phyloP scores from a whole-genome alignment of 2,797 vertebrate species.

The Gallirallus australis region DNA sequence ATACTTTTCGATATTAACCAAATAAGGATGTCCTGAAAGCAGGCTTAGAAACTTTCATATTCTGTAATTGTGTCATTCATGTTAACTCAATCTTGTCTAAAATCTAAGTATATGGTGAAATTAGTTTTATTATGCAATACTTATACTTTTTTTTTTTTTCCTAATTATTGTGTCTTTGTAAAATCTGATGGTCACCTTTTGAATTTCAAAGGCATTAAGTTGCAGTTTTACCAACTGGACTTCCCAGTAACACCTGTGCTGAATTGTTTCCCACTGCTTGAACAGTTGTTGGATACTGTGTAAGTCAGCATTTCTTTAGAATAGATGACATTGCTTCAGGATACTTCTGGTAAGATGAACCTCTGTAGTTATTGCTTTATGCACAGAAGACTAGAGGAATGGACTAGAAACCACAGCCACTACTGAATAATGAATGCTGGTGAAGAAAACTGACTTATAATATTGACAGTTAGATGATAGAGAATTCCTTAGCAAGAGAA shows the following conservation, averaged over 20 bases:
- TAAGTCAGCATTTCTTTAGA: not conserved
- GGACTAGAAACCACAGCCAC: not conserved
- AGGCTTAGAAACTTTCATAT: not conserved
- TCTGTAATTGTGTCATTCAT: not conserved
- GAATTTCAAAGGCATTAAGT: constrained; percentile 2
- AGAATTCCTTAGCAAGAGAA: not conserved
- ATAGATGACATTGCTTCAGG: constrained; percentile 19
- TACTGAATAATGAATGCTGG: not conserved
- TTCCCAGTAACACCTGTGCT: constrained; percentile 17
- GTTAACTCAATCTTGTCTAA: not conserved
- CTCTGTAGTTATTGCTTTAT: not conserved
- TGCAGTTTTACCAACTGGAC: not conserved
- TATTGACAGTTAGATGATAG: not conserved
- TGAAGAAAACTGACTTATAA: not conserved
- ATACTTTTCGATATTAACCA: not conserved
- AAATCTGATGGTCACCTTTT: not conserved
- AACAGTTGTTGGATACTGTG: constrained; percentile 13
- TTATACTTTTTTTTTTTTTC: not conserved
- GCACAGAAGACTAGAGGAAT: not conserved
- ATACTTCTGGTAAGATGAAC: not conserved
- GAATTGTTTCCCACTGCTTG: constrained; percentile 35
- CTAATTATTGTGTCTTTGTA: not conserved
- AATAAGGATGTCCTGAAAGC: not conserved
- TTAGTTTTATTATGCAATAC: not conserved
- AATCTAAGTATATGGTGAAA: not conserved